Base-by-base conservation (phyloP, 2,113 vertebrate species). In the Monopterus albus region DNA sequence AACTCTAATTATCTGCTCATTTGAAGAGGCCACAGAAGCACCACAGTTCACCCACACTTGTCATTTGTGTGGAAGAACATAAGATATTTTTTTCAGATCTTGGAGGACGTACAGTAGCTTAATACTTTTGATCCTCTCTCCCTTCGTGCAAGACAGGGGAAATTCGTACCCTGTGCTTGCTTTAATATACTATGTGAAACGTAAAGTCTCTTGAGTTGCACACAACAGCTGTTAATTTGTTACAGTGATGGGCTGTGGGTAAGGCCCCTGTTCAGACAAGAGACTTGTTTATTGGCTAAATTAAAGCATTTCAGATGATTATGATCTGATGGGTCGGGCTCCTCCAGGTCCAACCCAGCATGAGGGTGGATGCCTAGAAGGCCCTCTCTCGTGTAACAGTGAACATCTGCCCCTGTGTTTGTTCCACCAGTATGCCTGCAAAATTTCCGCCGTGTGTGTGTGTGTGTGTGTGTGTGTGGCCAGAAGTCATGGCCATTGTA, bases 291-390 rank as follows among this genome's bases (percentile, higher is more conserved):
- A 72, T 62, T 53, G 39, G 38, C 20, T 38, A 49, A 49, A 36
- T 75, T 50, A 70, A 78, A 88, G 50, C 43, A 49, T 71, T 72
- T 72, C 29, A 63, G 70, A 45, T 82, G n/a, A 50, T 80, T 59
- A 56, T 70, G 51, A 76, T 28, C 14, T 52, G 50, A 69, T 72
- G 64, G 47, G 55, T 64, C 61, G 49, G 25, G 58, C 65, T 72
- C 40, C 65, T 75, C 31, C 15, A 66, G 38, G 49, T 46, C 72
- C 74, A 71, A 3, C 23, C 35, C 21, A 75, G 9, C 23, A 46
- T 3, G n/a, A 36, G 6, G 7, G 5, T n/a, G 38, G 53, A 39
- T 45, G 61, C 47, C 5, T 57, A 28, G 31, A 45, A 49, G 26
- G 43, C 35, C 39, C 7, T 25, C 28, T 50, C 49, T 56, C 35